These are phyloP conservation scores for Corythoichthys intestinalis DNA, from an alignment of 2,113 vertebrate species.

Conservation along the genomic window DNA sequence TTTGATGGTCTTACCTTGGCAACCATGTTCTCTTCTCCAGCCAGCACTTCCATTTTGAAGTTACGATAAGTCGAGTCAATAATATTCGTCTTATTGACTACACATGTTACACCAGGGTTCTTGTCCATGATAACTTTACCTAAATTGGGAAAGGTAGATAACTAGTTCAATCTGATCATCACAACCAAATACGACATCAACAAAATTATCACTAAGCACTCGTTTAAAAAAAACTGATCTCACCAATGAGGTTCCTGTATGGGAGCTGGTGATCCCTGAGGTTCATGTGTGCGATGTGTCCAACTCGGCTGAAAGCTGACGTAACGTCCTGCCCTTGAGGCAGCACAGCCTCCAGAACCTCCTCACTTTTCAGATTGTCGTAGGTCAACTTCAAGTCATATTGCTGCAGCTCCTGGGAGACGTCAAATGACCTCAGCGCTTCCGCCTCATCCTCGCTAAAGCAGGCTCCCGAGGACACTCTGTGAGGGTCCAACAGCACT, in stretches of 20 bases:
- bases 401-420: conserved; percentile 70
- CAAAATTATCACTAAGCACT: not conserved
- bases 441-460: conserved; percentile 74
- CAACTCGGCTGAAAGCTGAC: conserved; percentile 88
- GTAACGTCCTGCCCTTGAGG: conserved; percentile 89
- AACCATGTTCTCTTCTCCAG: conserved; percentile 88
- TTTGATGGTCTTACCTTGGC: conserved; percentile 75
- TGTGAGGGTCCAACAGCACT: conserved; percentile 83
- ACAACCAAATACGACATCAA: not conserved
- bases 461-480: conserved; percentile 65
- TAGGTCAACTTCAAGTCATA: conserved; percentile 83
- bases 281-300: conserved; percentile 94
- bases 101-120: conserved; percentile 90
- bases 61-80: conserved; percentile 90
- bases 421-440: conserved; percentile 71
- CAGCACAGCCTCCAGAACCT: conserved; percentile 88
- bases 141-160: conserved; percentile 47
- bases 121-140: conserved; percentile 96
- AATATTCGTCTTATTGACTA: conserved; percentile 89
- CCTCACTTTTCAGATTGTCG: conserved; percentile 87
- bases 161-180: not conserved
- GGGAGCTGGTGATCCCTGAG: conserved; percentile 92
- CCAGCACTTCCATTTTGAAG: conserved; percentile 93
- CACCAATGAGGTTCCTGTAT: conserved; percentile 90
- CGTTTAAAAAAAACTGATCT: conserved; percentile 21